Percentiles rank a stretch among this genome's conserved stretches.
phyloP scores from a whole-genome alignment of 2,113 vertebrate species.

The Engraulis encrasicolus region DNA sequence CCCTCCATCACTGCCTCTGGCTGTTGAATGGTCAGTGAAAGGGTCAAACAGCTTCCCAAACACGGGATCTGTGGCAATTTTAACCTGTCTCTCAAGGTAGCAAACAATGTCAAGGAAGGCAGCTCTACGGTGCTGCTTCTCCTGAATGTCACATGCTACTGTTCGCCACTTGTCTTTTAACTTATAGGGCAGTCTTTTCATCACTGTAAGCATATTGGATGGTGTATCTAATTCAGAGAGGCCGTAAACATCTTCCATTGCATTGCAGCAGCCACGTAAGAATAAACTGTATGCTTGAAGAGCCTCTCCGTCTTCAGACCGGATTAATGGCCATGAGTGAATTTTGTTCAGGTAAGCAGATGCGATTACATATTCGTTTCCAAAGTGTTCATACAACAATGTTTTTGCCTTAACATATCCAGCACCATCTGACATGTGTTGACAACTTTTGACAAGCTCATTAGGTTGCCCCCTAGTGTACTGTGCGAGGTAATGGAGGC shows the following conservation, averaged over 20 bases:
- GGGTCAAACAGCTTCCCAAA: slow-evolving; percentile 27
- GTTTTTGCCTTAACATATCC: slow-evolving; percentile 34
- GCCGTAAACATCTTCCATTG: slow-evolving; percentile 26
- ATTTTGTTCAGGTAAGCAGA: too few species aligned
- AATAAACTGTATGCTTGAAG: slow-evolving; percentile 15
- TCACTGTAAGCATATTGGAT: slow-evolving; percentile 33
- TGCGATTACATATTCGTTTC: too few species aligned
- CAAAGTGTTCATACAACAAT: slow-evolving; percentile 28
- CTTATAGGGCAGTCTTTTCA: too few species aligned
- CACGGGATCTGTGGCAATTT: too few species aligned
- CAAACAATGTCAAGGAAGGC: slow-evolving; percentile 29
- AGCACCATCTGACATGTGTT: slow-evolving; percentile 28
- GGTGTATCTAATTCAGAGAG: slow-evolving; percentile 37
- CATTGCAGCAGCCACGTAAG: slow-evolving; percentile 21
- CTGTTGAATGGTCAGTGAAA: not conserved
- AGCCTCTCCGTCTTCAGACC: slow-evolving; percentile 25
- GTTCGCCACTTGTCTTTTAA: slow-evolving; percentile 36
- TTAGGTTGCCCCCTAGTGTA: too few species aligned
- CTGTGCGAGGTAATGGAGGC: too few species aligned
- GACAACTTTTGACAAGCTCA: slow-evolving; percentile 40
- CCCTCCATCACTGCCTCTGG: not conserved
- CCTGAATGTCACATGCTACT: slow-evolving; percentile 32
- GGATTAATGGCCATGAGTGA: slow-evolving; percentile 37
- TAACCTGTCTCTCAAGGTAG: slow-evolving; percentile 26
- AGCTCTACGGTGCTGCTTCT: too few species aligned